Evolutionary conservation across 2,797 vertebrate species (phyloP).

Genomic region (Okamejei kenojei): DNA sequence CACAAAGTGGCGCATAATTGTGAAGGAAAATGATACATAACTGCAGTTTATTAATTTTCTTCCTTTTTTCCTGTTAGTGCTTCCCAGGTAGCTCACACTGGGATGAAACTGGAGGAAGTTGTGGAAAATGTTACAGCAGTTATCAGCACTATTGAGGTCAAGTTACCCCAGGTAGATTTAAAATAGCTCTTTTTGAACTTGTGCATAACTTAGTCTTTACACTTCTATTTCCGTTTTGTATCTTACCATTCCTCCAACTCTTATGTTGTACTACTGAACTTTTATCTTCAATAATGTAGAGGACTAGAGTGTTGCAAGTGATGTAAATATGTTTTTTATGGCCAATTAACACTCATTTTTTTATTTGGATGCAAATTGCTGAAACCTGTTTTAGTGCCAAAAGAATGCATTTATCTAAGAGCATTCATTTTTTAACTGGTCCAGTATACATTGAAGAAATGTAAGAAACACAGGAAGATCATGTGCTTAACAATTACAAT

Average conservation of each 20-base stretch:
- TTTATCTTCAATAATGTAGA: not conserved
- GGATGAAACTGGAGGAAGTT: conserved; percentile 69
- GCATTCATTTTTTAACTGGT: not conserved
- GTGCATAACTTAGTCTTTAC: not conserved
- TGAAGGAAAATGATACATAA: no score
- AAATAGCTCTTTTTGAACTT: not conserved
- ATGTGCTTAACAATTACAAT: not conserved
- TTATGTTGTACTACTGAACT: not conserved
- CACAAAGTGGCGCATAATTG: no score
- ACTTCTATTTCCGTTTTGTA: not conserved
- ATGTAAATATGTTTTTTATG: not conserved
- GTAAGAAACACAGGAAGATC: not conserved
- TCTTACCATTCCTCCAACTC: not conserved
- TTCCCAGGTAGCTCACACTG: conserved; percentile 67
- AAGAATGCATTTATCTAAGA: not conserved
- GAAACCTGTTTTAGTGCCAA: not conserved
- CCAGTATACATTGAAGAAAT: not conserved
- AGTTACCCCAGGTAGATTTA: conserved; percentile 65
- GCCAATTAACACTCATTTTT: not conserved
- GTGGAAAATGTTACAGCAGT: conserved; percentile 67
- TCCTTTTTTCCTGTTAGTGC: conserved; percentile 59
- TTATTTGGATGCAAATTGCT: not conserved
- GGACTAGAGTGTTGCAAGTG: not conserved
- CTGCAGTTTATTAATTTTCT: no score
- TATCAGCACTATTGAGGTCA: conserved; percentile 56